Percentiles rank a stretch among this genome's conserved stretches.
phyloP scores from a whole-genome alignment of 2,113 vertebrate species.

The Lamprotornis superbus region DNA sequence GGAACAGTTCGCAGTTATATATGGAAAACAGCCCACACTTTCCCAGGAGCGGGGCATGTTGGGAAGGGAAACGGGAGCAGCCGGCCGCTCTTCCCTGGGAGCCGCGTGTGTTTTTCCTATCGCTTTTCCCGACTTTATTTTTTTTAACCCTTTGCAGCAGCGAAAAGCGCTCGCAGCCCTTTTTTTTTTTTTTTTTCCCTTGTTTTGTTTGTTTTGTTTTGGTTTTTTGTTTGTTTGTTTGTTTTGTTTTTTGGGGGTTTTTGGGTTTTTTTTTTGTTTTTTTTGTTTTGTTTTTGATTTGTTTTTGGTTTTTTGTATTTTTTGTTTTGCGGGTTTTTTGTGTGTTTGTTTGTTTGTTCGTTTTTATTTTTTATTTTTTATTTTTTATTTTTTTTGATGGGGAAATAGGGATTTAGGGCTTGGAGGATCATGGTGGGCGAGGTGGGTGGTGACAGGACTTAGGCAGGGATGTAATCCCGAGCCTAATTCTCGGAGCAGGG shows the following conservation, averaged over 20 bases:
- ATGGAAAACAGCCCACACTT: constrained; percentile 75
- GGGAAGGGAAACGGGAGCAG: constrained; percentile 46
- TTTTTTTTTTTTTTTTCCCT: not conserved
- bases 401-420: rapidly evolving
- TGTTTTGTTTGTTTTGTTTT: no score
- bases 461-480: not conserved
- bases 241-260: no score
- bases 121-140: constrained; percentile 18
- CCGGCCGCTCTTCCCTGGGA: constrained; percentile 19
- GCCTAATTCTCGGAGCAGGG: not conserved
- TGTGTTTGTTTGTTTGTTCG: not conserved
- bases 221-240: not conserved
- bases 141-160: constrained; percentile 27
- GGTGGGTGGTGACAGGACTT: not conserved
- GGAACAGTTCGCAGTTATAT: constrained; percentile 80
- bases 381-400: not conserved
- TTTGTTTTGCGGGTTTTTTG: no score
- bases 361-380: no score
- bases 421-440: rapidly evolving
- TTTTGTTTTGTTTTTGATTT: not conserved
- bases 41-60: constrained; percentile 66
- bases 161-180: not conserved
- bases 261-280: no score
- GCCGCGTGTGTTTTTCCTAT: constrained; percentile 42
- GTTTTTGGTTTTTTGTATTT: no score